Conservation (phyloP, 2,888 invertebrate species). For the Drosophila testacea region DNA sequence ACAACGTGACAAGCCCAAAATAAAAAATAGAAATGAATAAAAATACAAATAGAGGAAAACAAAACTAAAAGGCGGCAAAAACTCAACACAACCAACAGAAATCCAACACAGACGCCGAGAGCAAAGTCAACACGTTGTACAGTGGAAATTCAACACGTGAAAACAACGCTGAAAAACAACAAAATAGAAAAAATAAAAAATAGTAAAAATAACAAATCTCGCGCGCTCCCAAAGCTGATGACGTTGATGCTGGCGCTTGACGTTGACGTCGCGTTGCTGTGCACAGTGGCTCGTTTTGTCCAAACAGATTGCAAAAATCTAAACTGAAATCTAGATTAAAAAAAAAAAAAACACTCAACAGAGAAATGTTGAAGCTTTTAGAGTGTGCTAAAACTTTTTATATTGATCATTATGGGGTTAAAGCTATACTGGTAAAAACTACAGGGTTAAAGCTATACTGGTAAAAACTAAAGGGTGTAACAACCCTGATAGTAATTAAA, state of each 20-base stretch:
- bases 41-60: background rate
- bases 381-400: too few species aligned
- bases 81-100: slow-evolving; percentile 43
- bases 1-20: slow-evolving; percentile 41
- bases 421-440: too few species aligned
- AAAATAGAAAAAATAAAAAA: slow-evolving; percentile 6
- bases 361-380: too few species aligned
- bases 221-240: slow-evolving; percentile 33
- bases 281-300: background rate
- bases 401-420: too few species aligned
- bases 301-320: too few species aligned
- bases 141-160: slow-evolving; percentile 38
- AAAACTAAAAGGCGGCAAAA: slow-evolving; percentile 35
- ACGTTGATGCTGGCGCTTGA: slow-evolving; percentile 13
- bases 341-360: too few species aligned
- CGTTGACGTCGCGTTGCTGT: slow-evolving; percentile 3
- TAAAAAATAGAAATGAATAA: background rate
- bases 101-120: slow-evolving; percentile 31
- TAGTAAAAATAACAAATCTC: slow-evolving; percentile 1
- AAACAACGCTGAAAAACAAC: slow-evolving; percentile 27
- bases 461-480: too few species aligned
- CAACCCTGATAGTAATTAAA: too few species aligned
- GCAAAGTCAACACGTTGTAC: slow-evolving; percentile 30
- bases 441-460: too few species aligned
- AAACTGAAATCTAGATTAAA: too few species aligned